A percentile compares a stretch with the other conserved stretches of the same genome.
These are phyloP conservation scores for Prinia subflava DNA, from an alignment of 2,113 vertebrate genomes.

Conservation along the genomic window DNA sequence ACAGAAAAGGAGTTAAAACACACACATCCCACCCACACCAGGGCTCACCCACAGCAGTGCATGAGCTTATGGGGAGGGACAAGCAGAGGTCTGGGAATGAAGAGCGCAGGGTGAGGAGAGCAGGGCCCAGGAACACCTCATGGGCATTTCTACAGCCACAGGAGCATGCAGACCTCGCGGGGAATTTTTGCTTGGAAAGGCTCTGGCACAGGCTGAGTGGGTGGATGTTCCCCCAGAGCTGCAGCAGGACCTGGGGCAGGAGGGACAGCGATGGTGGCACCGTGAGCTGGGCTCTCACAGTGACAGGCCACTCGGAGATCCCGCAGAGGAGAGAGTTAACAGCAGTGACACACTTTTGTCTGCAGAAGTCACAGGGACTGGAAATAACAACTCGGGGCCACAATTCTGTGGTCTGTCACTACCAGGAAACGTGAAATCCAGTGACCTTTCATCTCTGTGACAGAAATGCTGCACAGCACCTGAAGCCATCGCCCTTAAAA, in stretches of 20 bases:
- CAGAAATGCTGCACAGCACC: slow-evolving; percentile 28
- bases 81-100: background rate
- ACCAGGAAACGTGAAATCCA: slow-evolving; percentile 41
- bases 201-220: accelerated
- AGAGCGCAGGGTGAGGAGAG: background rate
- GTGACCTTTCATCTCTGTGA: slow-evolving; percentile 44
- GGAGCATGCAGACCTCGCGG: accelerated
- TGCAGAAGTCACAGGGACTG: background rate
- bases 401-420: slow-evolving; percentile 43
- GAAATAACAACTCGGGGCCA: slow-evolving; percentile 44
- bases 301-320: background rate
- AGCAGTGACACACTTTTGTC: slow-evolving; percentile 43
- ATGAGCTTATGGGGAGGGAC: background rate
- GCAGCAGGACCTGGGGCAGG: background rate
- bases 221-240: background rate
- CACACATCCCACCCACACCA: accelerated
- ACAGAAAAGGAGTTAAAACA: background rate
- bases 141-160: background rate
- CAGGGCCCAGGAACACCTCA: background rate
- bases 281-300: background rate
- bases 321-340: background rate
- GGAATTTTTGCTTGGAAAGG: background rate
- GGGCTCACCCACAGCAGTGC: background rate
- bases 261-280: background rate
- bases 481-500: slow-evolving; percentile 19